phyloP scores from a whole-genome alignment of 2,888 invertebrate genomes.

The Margaritifera margaritifera region DNA sequence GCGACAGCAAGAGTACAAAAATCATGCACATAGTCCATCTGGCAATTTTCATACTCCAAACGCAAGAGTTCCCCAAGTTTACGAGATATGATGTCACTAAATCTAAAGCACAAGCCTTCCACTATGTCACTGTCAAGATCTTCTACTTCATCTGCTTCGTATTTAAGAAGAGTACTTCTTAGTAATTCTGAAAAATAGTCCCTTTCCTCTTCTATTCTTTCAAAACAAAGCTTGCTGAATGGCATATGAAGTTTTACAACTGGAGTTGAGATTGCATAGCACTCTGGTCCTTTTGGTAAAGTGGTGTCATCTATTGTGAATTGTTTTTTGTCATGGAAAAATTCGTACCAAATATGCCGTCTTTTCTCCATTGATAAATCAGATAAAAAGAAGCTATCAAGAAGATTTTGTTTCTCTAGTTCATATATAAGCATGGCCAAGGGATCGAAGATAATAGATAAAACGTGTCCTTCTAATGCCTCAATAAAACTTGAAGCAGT shows the following conservation, averaged over 20 bases:
- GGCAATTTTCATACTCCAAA: conserved; percentile 6
- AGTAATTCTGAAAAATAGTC: conserved; percentile 33
- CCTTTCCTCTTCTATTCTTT: conserved; percentile 26
- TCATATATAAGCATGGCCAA: conserved; percentile 33
- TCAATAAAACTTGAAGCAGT: conserved; percentile 23
- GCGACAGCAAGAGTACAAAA: conserved; percentile 26
- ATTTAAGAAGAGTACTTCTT: conserved; percentile 19
- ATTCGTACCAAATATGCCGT: conserved; percentile 12
- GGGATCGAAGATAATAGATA: conserved; percentile 25
- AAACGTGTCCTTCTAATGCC: conserved; percentile 33
- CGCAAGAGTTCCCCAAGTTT: conserved; percentile 13
- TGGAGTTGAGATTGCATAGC: conserved; percentile 26
- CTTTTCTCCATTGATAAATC: conserved; percentile 10
- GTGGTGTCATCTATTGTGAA: conserved; percentile 23
- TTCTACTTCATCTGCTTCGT: conserved; percentile 34
- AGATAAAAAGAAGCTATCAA: conserved; percentile 27
- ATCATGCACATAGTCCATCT: conserved; percentile 26
- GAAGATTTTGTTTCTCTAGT: conserved; percentile 24
- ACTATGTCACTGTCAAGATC: conserved; percentile 29
- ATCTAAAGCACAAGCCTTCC: conserved; percentile 18
- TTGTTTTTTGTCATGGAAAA: conserved; percentile 8
- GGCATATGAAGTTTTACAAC: conserved; percentile 30
- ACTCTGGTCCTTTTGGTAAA: conserved; percentile 36
- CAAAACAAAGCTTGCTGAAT: conserved; percentile 26
- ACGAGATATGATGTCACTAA: conserved; percentile 19